These are phyloP conservation scores for Aphidoletes aphidimyza DNA, from an alignment of 2,888 invertebrate genomes.

Conservation along the genomic window DNA sequence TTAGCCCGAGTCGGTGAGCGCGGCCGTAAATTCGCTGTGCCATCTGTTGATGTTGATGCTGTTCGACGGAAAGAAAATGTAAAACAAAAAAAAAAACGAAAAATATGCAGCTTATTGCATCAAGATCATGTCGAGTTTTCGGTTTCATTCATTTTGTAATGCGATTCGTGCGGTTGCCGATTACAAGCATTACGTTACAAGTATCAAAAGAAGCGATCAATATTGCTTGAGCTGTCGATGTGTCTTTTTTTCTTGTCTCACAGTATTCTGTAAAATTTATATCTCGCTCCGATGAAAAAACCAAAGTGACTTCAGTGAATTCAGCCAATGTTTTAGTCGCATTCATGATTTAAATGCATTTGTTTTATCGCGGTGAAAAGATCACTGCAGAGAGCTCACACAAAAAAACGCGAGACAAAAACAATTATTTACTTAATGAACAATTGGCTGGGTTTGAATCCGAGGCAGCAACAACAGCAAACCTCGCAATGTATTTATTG, in stretches of 20 bases:
- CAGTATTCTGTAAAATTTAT: no score
- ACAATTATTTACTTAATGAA: conserved; percentile 46
- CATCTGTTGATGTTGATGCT: neutral
- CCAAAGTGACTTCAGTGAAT: neutral
- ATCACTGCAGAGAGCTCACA: neutral
- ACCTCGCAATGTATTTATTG: neutral
- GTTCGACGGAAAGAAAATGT: no score
- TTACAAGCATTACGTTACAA: neutral
- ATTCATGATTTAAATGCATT: neutral
- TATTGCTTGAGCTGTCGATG: neutral
- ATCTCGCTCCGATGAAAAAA: neutral
- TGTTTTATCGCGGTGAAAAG: conserved; percentile 34
- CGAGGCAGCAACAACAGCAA: neutral
- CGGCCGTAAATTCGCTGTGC: neutral
- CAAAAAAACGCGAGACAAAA: conserved; percentile 32
- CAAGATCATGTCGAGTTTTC: conserved; percentile 6
- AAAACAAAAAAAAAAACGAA: neutral
- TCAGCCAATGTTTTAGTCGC: no score
- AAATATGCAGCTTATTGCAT: neutral
- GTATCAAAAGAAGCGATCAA: neutral
- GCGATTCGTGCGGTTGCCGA: conserved; percentile 1
- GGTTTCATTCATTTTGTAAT: conserved; percentile 35
- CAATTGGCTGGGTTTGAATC: neutral
- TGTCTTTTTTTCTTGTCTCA: no score
- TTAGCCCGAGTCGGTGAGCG: no score